Base-by-base conservation (phyloP, 2,113 vertebrate genomes). In the Thalassoma bifasciatum region DNA sequence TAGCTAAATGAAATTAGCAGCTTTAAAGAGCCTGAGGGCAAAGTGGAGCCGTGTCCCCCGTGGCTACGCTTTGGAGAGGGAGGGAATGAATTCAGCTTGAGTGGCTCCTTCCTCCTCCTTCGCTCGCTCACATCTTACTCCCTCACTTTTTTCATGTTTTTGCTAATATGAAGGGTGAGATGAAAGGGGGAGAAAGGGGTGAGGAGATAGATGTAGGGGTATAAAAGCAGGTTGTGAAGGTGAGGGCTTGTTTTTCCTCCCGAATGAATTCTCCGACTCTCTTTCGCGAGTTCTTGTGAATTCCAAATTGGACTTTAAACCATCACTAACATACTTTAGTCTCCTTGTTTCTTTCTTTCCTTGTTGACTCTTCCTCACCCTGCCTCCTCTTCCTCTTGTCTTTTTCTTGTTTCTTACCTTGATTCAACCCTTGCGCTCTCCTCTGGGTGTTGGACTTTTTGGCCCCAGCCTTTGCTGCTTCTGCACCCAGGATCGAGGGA, bases 1-100 rank as follows among this genome's bases (percentile, higher is more conserved):
- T 88, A 87, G 90, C 72, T 81, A 93, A 95, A 94, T 92, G 94
- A 94, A 96, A 94, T 93, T 93, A 95, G 93, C 89, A 85, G 88
- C 86, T 92, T 90, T 82, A 88, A 89, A 91, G 87, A 56, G 96
- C 96, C 96, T 49, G 71, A 59, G 94, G 95, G 96, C 95, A 93
- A 91, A 94, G 70, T 86, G 84, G 87, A 80, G 91, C 79, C 72
- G 86, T 89, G 88, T 95, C 95, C 95, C 96, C 82, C 51, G 94
- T 93, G 95, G 94, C 92, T 92, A 93, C 85, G 92, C 91, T 94
- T 91, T 93, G 93, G 91, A 85, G 91, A 79, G 77, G 79, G 22
- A 82, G 81, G 80, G 19, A 79, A 88, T 90, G 46, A 88, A 90
- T 90, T 88, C 87, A 93, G 92, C 89, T 91, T 94, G 92, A 92